Conservation (phyloP, 2,113 vertebrate species). For the Malurus cyaneus region DNA sequence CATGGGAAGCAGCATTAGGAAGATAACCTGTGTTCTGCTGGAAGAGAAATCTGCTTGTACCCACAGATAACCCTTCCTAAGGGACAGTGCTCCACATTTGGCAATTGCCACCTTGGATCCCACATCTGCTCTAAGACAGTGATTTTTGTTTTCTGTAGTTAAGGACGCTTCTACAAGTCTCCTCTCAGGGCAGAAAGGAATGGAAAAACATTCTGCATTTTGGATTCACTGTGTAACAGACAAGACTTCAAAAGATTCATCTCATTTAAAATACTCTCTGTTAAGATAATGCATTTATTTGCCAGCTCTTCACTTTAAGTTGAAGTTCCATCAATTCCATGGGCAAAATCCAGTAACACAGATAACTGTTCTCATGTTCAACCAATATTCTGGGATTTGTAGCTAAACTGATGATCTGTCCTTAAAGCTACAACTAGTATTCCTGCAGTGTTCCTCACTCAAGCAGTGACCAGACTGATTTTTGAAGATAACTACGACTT, state of each 20-base stretch:
- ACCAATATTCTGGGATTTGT: background rate
- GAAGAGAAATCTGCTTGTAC: background rate
- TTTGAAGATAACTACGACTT: background rate
- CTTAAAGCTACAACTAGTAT: background rate
- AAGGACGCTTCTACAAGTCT: background rate
- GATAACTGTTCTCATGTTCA: background rate
- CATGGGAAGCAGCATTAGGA: background rate
- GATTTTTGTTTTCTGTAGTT: background rate
- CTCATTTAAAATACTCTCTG: background rate
- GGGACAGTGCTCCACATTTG: background rate
- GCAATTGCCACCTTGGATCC: background rate
- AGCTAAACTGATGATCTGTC: background rate
- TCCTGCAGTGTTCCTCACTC: background rate
- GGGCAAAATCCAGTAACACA: background rate
- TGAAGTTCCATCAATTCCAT: background rate
- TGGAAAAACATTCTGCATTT: background rate
- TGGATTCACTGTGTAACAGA: background rate
- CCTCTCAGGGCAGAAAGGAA: background rate
- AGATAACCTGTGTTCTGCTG: background rate
- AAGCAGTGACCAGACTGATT: background rate
- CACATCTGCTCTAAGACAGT: background rate
- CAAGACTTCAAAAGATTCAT: background rate
- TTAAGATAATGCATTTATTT: background rate
- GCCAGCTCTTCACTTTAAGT: background rate
- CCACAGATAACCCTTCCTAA: background rate